A percentile compares a stretch with the other conserved stretches of the same genome.
Evolutionary conservation across 1,140 invertebrate species (phyloP).

Genomic region (Atta texana): DNA sequence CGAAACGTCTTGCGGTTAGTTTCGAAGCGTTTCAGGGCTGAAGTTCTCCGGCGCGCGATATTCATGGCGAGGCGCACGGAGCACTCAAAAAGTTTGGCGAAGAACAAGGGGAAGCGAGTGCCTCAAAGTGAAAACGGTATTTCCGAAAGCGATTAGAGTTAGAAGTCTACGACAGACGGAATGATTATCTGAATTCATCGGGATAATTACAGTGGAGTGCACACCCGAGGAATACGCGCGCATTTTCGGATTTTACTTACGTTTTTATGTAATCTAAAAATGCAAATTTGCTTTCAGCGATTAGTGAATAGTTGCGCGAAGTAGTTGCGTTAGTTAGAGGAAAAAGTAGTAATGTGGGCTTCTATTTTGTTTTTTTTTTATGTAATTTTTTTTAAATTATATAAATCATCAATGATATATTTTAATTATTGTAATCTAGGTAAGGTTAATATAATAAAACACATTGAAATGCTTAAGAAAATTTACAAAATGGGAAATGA

Average conservation of each 20-base stretch:
- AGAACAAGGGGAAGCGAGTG: slow-evolving; percentile 4
- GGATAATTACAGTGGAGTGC: slow-evolving; percentile 34
- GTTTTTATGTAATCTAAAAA: not conserved
- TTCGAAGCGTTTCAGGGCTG: slow-evolving; percentile 45
- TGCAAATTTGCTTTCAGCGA: not conserved
- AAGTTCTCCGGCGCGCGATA: slow-evolving; percentile 45
- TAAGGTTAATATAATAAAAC: too few relatives aligned
- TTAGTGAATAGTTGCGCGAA: not conserved
- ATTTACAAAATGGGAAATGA: too few relatives aligned
- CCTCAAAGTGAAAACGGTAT: slow-evolving; percentile 47
- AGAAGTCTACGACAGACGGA: slow-evolving; percentile 20
- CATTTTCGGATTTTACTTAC: not conserved
- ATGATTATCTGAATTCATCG: not conserved
- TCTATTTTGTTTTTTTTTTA: too few relatives aligned
- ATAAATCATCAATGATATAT: too few relatives aligned
- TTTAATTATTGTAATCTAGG: too few relatives aligned
- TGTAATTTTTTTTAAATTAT: too few relatives aligned
- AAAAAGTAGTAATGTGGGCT: too few relatives aligned
- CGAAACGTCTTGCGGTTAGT: slow-evolving; percentile 64
- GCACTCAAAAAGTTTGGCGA: slow-evolving; percentile 61
- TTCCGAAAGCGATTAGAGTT: slow-evolving; percentile 54
- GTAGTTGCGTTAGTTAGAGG: too few relatives aligned
- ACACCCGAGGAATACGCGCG: not conserved
- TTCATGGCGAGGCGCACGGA: slow-evolving; percentile 31
- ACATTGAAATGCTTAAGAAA: too few relatives aligned